Conservation (phyloP, 2,888 invertebrate genomes). For the Biston betularia region DNA sequence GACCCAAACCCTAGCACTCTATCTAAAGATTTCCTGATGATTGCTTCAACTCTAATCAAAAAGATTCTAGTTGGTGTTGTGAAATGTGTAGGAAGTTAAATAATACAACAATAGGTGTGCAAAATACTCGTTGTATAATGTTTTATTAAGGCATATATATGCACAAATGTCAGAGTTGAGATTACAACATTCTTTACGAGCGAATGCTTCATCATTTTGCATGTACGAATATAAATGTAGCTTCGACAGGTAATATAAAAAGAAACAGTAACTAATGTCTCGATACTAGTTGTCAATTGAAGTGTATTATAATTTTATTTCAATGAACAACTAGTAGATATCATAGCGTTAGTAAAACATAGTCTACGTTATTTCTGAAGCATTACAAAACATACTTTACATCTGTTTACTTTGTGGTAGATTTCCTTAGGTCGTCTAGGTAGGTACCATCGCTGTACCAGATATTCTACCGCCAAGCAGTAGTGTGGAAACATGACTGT, state of each 20-base stretch:
- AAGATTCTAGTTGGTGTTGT: background rate
- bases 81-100: constrained; percentile 22
- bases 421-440: no score
- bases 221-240: background rate
- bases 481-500: no score
- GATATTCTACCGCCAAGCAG: no score
- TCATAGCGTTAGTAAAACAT: background rate
- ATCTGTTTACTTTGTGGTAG: no score
- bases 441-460: no score
- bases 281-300: no score
- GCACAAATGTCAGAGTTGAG: constrained; percentile 15
- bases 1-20: no score
- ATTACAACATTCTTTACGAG: background rate
- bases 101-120: constrained; percentile 15
- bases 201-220: background rate
- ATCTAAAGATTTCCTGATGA: background rate
- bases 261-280: no score
- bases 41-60: background rate
- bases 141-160: constrained; percentile 16
- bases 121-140: constrained; percentile 17
- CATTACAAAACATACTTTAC: background rate
- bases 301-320: no score
- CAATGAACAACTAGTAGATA: background rate
- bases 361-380: background rate
- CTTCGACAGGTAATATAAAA: no score